Base-by-base conservation (phyloP, 2,797 vertebrate genomes). In the Gadopsis bispinosus region DNA sequence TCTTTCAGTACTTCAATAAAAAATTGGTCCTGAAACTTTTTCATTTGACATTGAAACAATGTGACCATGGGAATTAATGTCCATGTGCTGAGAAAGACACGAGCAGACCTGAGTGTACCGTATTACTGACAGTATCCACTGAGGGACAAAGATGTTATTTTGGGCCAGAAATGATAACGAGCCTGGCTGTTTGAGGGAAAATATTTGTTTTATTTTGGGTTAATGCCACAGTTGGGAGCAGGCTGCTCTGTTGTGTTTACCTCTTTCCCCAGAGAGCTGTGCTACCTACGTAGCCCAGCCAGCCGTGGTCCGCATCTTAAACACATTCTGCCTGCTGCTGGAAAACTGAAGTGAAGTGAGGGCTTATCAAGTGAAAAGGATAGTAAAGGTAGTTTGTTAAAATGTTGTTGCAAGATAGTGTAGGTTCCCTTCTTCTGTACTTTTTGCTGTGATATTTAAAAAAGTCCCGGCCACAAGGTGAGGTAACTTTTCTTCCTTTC, bases 191-290 rank as follows among this genome's bases (percentile, higher is more conserved):
- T 72, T 43, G 60, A 75, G 50, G 73, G 48, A 31, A 69, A 76
- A 61, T 64, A 72, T 78, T 85, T 76, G 73, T 78, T 83, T 81
- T 82, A 77, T 84, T 85, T 68, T 75, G 72, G 75, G 59, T 80
- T 81, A 69, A 82, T 79, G 73, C 66, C 86, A 81, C 75, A 78
- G 66, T 83, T 74, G 60, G 82, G 54, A 84, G 80, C 71, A 37
- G 63, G 73, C 84, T 77, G 73, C 80, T 80, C 73, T 80, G 83
- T 82, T 77, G 77, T 87, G 87, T 91, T 93, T 87, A 83, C 83
- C 71, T 79, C 56, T 67, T 61, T 76, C 86, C 79, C 81, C 0
- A 5, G 80, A 82, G 84, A 91, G 75, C 81, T 87, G 82, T 68
- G 85, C 83, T 87, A 89, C 81, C 88, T 91, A 65, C 75, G 19